phyloP scores from a whole-genome alignment of 2,888 invertebrate species.

The Galeruca laticollis region DNA sequence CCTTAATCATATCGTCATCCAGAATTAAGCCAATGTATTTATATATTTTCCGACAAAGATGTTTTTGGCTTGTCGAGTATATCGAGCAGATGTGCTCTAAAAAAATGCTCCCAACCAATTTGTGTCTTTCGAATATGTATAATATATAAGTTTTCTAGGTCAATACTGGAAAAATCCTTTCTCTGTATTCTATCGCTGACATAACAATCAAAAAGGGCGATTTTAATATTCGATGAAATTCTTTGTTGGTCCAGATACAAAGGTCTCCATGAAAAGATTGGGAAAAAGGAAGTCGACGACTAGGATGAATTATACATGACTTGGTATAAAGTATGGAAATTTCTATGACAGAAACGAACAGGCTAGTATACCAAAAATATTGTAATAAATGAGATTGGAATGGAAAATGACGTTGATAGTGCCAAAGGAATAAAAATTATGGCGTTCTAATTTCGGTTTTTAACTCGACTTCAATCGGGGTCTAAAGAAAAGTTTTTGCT shows the following conservation, averaged over 20 bases:
- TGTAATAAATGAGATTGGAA: conserved; percentile 49
- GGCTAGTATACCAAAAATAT: conserved; percentile 46
- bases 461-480: conserved; percentile 4
- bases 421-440: conserved; percentile 34
- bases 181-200: conserved; percentile 30
- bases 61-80: too few species aligned
- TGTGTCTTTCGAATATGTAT: background rate
- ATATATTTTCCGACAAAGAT: too few species aligned
- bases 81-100: too few species aligned
- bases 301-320: conserved; percentile 65
- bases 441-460: conserved; percentile 19
- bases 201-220: conserved; percentile 36
- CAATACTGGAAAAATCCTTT: background rate
- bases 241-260: conserved; percentile 41
- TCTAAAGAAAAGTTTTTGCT: conserved; percentile 8
- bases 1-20: too few species aligned
- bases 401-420: conserved; percentile 30
- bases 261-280: conserved; percentile 41
- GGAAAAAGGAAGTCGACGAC: conserved; percentile 52
- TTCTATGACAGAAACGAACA: conserved; percentile 56
- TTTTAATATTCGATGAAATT: conserved; percentile 37
- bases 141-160: background rate
- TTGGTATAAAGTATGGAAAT: conserved; percentile 64
- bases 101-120: too few species aligned
- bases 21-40: too few species aligned